These are phyloP conservation scores for Drosophila prosaltans DNA, from an alignment of 1,140 invertebrate genomes.

Conservation along the genomic window DNA sequence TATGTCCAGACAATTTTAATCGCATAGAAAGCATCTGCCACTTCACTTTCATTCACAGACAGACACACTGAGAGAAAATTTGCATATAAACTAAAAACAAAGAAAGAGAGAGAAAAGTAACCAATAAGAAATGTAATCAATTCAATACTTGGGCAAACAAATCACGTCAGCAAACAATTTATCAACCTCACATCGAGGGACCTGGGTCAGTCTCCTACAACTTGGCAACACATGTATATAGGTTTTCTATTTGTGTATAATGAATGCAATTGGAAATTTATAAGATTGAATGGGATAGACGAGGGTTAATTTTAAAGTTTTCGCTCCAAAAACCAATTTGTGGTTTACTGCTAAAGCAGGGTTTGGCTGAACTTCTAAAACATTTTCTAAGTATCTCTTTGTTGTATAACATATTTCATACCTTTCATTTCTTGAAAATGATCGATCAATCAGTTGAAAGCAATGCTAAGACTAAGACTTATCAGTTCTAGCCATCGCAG, in stretches of 20 bases:
- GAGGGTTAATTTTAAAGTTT: constrained; percentile 5
- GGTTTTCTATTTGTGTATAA: constrained; percentile 18
- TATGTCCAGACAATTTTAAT: constrained; percentile 46
- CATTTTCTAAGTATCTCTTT: no score
- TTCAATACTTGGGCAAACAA: constrained; percentile 49
- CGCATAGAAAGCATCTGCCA: constrained; percentile 55
- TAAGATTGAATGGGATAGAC: constrained; percentile 32
- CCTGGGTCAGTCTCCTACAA: constrained; percentile 28
- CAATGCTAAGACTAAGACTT: no score
- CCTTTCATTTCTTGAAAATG: no score
- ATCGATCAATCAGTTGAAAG: no score
- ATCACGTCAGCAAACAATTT: constrained; percentile 60
- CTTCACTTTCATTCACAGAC: constrained; percentile 34
- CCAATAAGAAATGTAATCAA: constrained; percentile 50
- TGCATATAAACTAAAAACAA: constrained; percentile 35
- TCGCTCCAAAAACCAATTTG: no score
- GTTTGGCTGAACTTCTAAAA: no score
- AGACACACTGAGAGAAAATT: constrained; percentile 37
- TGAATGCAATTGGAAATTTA: constrained; percentile 63
- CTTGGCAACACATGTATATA: neutral
- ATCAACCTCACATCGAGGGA: constrained; percentile 33
- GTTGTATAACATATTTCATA: no score
- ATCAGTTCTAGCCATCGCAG: no score
- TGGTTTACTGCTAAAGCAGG: no score
- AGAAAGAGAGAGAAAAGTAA: constrained; percentile 13